Percentiles rank a stretch among this genome's conserved stretches.
Conservation (phyloP, 2,797 vertebrate genomes). For the Spondyliosoma cantharus region DNA sequence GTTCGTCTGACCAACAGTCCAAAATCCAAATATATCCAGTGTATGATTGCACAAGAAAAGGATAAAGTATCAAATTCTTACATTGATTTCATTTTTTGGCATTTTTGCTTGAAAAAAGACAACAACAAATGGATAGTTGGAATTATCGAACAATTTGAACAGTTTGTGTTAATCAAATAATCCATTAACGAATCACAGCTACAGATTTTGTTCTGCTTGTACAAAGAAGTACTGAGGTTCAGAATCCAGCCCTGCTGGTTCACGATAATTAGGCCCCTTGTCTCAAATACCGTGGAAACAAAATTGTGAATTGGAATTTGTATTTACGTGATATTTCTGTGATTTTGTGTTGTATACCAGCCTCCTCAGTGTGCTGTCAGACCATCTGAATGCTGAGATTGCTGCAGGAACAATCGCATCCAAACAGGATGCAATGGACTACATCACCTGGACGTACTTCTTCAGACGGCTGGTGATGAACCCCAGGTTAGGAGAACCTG, state of each 20-base stretch:
- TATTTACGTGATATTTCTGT: background rate
- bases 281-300: background rate
- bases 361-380: constrained; percentile 93
- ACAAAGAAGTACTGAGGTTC: background rate
- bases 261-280: background rate
- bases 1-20: background rate
- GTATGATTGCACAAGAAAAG: background rate
- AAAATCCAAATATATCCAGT: background rate
- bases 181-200: background rate
- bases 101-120: too few species aligned
- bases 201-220: background rate
- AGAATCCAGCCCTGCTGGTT: background rate
- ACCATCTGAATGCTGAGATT: constrained; percentile 98
- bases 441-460: constrained; percentile 99
- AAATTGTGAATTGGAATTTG: background rate
- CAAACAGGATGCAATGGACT: constrained; percentile 99
- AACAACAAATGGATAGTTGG: background rate
- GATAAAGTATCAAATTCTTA: background rate
- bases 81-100: background rate
- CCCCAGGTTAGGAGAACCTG: constrained; percentile 86
- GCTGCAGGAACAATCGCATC: constrained; percentile 95
- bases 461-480: constrained; percentile 98
- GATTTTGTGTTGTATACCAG: constrained; percentile 71
- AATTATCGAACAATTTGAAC: background rate
- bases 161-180: background rate